These are phyloP conservation scores for Nephrotoma appendiculata DNA, from an alignment of 2,888 invertebrate species.

Conservation along the genomic window DNA sequence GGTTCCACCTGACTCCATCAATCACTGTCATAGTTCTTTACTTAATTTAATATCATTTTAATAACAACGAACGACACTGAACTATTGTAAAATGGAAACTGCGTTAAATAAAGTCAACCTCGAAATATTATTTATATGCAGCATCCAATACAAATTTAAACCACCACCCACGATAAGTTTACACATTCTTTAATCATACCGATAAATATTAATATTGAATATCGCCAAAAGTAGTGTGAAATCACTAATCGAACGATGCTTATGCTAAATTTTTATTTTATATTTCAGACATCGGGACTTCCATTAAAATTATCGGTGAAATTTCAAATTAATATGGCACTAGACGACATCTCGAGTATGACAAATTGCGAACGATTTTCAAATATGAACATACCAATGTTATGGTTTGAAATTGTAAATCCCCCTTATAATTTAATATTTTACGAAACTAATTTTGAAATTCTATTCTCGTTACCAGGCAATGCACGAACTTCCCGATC, in stretches of 20 bases:
- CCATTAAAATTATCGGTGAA: slow-evolving; percentile 64
- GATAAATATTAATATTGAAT: background rate
- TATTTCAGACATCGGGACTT: slow-evolving; percentile 50
- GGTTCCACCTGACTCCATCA: too few species aligned
- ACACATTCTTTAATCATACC: background rate
- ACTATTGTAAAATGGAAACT: background rate
- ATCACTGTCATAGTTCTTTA: background rate
- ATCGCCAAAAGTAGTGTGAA: background rate
- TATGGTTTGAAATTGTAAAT: slow-evolving; percentile 89
- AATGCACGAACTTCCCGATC: slow-evolving; percentile 49
- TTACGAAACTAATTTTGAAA: background rate
- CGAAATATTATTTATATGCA: background rate
- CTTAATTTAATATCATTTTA: background rate
- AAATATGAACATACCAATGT: slow-evolving; percentile 58
- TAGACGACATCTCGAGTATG: slow-evolving; percentile 52
- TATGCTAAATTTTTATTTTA: background rate
- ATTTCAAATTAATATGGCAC: slow-evolving; percentile 77
- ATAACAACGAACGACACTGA: background rate
- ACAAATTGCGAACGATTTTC: slow-evolving; percentile 51
- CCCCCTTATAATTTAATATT: slow-evolving; percentile 8
- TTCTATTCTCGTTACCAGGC: slow-evolving; percentile 36
- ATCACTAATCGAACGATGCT: background rate
- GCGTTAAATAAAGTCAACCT: background rate
- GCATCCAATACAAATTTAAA: background rate
- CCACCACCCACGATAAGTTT: background rate